Evolutionary conservation across 2,113 vertebrate species (phyloP), one percentile per base, ranked within the genome.

Genomic region (Ornithorhynchus anatinus): DNA sequence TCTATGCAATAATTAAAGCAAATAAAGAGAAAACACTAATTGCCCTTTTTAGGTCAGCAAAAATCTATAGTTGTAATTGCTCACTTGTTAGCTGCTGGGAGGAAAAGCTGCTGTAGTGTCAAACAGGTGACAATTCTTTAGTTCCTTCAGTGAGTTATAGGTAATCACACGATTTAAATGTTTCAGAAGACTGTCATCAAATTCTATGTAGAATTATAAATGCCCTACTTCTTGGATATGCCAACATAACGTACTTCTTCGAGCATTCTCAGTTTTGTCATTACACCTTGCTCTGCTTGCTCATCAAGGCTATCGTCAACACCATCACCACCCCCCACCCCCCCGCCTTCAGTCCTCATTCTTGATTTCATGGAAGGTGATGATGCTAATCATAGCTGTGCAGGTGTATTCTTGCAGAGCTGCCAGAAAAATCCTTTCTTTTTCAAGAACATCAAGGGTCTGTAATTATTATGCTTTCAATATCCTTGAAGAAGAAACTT

Each of bases 361-460:
- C 51, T 23, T 72, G 16, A 60, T 80, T 84, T 79, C 42, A 43
- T 39, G 31, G 38, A 39, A 76, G 36, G 32, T 32, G 52, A n/a
- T 20, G n/a, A 38, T 42, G 40, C 45, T 82, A 80, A 75, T 75
- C 22, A 15, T 53, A 51, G 31, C 20, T 57, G 35, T 68, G 31
- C 60, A 75, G 39, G 33, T 80, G 8, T 59, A 35, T 65, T 72
- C 75, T 76, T 4, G 0, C 10, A 71, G 3, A 72, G 23, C 17
- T 60, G 17, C 37, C 54, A 48, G 20, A 4, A 72, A 75, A 81
- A 79, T 17, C 8, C 10, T 83, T 75, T 71, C 54, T 64, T 23
- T 51, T 35, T 74, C 25, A 77, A 64, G 48, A 76, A 66, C 29
- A 63, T 79, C 3, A 33, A 65, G 51, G 39, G 8, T 8, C 20